Percentiles rank a stretch among this genome's conserved stretches.
Evolutionary conservation across 2,113 vertebrate species (phyloP).

Genomic region (Montifringilla adamsi): DNA sequence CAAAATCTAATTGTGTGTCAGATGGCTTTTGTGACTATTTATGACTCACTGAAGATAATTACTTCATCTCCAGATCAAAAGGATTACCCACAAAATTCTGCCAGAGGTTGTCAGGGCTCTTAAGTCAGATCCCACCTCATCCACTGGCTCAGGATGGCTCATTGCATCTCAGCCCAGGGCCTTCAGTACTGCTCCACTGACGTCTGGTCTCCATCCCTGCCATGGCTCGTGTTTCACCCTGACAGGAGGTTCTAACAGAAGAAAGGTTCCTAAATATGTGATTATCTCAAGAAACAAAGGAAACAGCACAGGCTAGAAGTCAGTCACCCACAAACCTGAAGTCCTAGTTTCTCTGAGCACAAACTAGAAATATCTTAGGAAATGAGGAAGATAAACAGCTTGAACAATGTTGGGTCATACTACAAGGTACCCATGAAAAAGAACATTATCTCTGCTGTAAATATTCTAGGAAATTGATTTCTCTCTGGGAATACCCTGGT

Average conservation of each 20-base stretch:
- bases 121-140: neutral
- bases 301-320: neutral
- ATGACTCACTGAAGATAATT: neutral
- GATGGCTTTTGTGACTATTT: neutral
- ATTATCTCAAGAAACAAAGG: neutral
- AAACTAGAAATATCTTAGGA: neutral
- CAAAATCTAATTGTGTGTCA: neutral
- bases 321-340: neutral
- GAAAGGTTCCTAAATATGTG: neutral
- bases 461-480: neutral
- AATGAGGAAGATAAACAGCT: neutral
- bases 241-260: neutral
- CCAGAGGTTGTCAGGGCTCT: neutral
- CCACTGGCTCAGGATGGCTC: neutral
- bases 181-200: neutral
- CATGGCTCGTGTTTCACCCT: fast-evolving
- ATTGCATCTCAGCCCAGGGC: neutral
- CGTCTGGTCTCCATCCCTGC: neutral
- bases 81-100: neutral
- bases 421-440: neutral
- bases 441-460: neutral
- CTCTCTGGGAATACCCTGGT: neutral
- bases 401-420: neutral
- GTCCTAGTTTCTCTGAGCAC: neutral
- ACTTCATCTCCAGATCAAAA: neutral